phyloP scores from a whole-genome alignment of 35 echinoderm and acorn worm species.

The Apostichopus californicus region DNA sequence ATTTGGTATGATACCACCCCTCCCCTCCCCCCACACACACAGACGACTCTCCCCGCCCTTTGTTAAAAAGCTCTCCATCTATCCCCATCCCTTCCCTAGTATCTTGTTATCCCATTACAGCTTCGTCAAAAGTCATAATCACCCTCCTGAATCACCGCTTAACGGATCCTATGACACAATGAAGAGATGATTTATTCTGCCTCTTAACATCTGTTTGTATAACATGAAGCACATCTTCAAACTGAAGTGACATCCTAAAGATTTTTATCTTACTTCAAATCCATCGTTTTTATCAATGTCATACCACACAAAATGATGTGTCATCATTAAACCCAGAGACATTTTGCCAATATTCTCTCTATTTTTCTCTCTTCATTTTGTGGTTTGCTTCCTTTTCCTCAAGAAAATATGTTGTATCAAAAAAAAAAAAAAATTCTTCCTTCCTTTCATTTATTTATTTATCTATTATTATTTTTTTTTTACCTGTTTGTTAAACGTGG shows the following conservation, averaged over 20 bases:
- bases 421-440: neutral
- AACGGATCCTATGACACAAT: neutral
- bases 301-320: conserved; percentile 17
- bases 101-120: too few relatives aligned
- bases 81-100: neutral
- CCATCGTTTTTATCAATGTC: neutral
- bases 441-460: too few relatives aligned
- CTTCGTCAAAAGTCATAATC: too few relatives aligned
- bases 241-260: conserved; percentile 15
- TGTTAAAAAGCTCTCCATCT: neutral
- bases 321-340: conserved; percentile 3
- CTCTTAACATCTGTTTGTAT: conserved; percentile 26
- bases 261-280: neutral
- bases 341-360: neutral
- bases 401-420: conserved; percentile 45
- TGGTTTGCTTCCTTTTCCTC: neutral
- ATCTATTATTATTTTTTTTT: too few relatives aligned
- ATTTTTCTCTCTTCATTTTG: neutral
- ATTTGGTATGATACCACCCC: neutral
- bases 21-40: neutral
- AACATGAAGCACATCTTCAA: conserved; percentile 41
- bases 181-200: neutral
- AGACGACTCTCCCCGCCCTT: neutral
- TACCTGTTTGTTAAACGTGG: too few relatives aligned
- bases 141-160: neutral